A percentile compares a stretch with the other conserved stretches of the same genome.
Conservation (phyloP, 2,888 invertebrate genomes). For the Rosalia funebris region DNA sequence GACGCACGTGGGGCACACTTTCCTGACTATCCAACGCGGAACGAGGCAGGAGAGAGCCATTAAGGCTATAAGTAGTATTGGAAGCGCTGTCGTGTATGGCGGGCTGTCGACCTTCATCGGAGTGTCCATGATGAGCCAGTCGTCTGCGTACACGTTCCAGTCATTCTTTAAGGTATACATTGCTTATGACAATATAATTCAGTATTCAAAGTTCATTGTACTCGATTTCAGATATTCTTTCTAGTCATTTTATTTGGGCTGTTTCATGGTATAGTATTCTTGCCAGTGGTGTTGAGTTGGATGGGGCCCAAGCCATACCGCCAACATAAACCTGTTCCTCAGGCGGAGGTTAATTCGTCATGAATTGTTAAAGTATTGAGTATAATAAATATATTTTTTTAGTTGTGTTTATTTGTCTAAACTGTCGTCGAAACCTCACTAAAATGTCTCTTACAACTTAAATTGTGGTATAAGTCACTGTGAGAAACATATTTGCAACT, state of each 20-base stretch:
- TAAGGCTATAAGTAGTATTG: conserved; percentile 77
- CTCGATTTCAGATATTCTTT: conserved; percentile 75
- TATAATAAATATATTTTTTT: conserved; percentile 9
- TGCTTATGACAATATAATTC: background rate
- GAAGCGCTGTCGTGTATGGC: conserved; percentile 80
- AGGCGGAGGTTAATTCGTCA: conserved; percentile 33
- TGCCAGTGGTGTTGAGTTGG: conserved; percentile 79
- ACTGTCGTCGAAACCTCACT: too few species aligned
- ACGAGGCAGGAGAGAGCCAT: conserved; percentile 69
- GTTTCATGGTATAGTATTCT: conserved; percentile 79
- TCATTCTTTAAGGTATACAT: conserved; percentile 73
- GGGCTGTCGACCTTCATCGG: conserved; percentile 82
- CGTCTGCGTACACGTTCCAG: conserved; percentile 80
- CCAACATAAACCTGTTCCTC: conserved; percentile 46
- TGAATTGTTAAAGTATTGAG: background rate
- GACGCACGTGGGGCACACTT: conserved; percentile 83
- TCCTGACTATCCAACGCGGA: conserved; percentile 72
- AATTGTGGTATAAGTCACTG: too few species aligned
- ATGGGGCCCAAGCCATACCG: conserved; percentile 73
- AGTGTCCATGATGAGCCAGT: conserved; percentile 75
- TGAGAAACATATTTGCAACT: too few species aligned
- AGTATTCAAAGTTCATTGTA: conserved; percentile 9
- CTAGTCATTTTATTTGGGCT: conserved; percentile 81
- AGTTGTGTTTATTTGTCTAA: too few species aligned
- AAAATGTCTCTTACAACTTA: too few species aligned